Evolutionary conservation across 1,140 invertebrate species (phyloP).

Genomic region (Subanguina moxae): DNA sequence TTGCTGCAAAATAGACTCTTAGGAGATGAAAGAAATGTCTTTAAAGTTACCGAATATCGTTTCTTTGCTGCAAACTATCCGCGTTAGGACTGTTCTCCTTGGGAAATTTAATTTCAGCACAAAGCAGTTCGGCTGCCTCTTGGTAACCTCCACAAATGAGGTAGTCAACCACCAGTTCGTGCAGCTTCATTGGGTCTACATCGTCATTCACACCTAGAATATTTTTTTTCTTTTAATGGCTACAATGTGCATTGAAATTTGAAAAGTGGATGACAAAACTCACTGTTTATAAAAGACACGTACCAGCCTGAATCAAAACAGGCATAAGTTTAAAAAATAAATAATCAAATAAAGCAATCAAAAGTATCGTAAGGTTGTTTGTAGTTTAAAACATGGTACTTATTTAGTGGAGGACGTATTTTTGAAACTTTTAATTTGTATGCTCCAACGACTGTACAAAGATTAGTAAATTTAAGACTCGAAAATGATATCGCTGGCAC

Average conservation of each 20-base stretch:
- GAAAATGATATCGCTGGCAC: no score
- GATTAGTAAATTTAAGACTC: no score
- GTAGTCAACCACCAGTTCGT: constrained; percentile 44
- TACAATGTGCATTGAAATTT: no score
- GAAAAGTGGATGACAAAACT: no score
- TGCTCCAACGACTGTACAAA: no score
- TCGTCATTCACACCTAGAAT: constrained; percentile 10
- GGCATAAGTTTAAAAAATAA: no score
- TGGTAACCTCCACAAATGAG: constrained; percentile 26
- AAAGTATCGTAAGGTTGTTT: no score
- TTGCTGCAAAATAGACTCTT: constrained; percentile 62
- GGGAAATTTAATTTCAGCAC: constrained; percentile 20
- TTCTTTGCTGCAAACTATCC: constrained; percentile 83
- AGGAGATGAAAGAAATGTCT: background rate
- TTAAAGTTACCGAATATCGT: constrained; percentile 71
- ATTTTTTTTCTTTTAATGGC: no score
- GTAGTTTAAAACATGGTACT: no score
- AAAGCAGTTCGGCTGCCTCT: background rate
- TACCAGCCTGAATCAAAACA: constrained; percentile 43
- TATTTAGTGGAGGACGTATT: no score
- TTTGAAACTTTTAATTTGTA: no score
- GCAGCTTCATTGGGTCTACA: constrained; percentile 31
- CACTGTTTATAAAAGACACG: constrained; percentile 31
- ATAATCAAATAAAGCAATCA: no score
- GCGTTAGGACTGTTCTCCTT: constrained; percentile 22